Base-by-base conservation (phyloP, 2,113 vertebrate genomes). In the Pteronura brasiliensis region DNA sequence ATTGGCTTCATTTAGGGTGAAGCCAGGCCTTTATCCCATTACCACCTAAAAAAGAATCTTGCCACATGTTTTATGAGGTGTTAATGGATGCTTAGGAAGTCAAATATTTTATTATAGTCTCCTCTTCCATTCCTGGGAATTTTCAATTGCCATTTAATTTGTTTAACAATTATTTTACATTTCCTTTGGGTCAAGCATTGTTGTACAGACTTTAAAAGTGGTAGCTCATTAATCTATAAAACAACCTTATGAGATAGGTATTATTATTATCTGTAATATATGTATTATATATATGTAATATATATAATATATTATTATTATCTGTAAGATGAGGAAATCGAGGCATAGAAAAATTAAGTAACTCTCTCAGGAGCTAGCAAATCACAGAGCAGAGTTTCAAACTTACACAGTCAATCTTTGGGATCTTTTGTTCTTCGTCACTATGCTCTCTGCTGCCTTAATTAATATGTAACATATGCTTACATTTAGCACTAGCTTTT, bases 401-500 rank as follows among this genome's bases (percentile, higher is more conserved):
- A 71, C 36, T 0, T 36, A 79, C 27, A 6, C 21, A 81, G 4
- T 31, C 31, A 21, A 20, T 1, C 7, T 90, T n/a, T 55, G 44
- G 9, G 25, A 49, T n/a, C 8, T 79, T 86, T 61, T 39, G 1
- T 1, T 47, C 29, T 97, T 84, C 14, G 57, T 93, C 27, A 39
- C 1, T 93, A 39, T n/a, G 29, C 27, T 84, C 15, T 74, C n/a
- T 83, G 17, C 12, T 82, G 13, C 17, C 11, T 90, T 20, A 82
- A 5, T 77, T 80, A 84, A 55, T 39, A 65, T 82, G 18, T 42
- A 59, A 49, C n/a, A 23, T 44, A 34, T 63, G 14, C 25, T 93
- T 95, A 39, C 86, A 65, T 65, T 95, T 96, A 93, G 6, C 27
- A 49, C 71, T 81, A 49, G 2, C 10, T 90, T 90, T 95, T 88